Percentiles rank a stretch among this genome's conserved stretches.
phyloP scores from a whole-genome alignment of 1,140 invertebrate genomes.

The Polypedilum vanderplanki region DNA sequence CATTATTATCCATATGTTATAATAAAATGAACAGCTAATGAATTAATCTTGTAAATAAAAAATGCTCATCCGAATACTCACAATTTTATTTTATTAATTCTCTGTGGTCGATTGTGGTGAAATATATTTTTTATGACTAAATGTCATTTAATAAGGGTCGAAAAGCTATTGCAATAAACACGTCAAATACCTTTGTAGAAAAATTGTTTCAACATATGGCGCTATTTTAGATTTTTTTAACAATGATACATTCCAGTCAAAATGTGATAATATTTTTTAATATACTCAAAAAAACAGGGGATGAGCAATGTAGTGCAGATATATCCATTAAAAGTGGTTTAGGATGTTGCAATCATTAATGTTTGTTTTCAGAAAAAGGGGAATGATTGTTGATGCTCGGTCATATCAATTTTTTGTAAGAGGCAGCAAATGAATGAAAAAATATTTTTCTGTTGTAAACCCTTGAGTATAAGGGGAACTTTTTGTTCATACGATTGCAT shows the following conservation, averaged over 20 bases:
- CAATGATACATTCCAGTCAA: conserved; percentile 3
- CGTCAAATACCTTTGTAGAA: conserved; percentile 24
- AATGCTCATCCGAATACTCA: background rate
- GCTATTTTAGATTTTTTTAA: conserved; percentile 16
- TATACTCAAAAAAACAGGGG: background rate
- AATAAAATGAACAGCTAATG: background rate
- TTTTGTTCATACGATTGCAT: conserved; percentile 1
- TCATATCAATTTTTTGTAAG: background rate
- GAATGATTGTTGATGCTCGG: background rate
- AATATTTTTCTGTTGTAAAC: background rate
- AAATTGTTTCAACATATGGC: conserved; percentile 16
- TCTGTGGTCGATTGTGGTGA: conserved; percentile 16
- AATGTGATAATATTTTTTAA: conserved; percentile 14
- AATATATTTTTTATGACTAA: conserved; percentile 9
- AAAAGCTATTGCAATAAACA: conserved; percentile 24
- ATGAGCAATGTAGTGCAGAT: background rate
- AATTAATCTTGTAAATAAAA: conserved; percentile 14
- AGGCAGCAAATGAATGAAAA: background rate
- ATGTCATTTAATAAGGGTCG: conserved; percentile 11
- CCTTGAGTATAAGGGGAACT: background rate
- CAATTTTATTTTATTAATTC: conserved; percentile 2
- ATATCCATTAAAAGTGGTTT: background rate
- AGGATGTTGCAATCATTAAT: conserved; percentile 13
- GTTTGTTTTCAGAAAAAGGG: conserved; percentile 6
- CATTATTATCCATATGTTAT: background rate